phyloP scores from a whole-genome alignment of 2,888 invertebrate genomes.

The Lacanobia wlatinum region DNA sequence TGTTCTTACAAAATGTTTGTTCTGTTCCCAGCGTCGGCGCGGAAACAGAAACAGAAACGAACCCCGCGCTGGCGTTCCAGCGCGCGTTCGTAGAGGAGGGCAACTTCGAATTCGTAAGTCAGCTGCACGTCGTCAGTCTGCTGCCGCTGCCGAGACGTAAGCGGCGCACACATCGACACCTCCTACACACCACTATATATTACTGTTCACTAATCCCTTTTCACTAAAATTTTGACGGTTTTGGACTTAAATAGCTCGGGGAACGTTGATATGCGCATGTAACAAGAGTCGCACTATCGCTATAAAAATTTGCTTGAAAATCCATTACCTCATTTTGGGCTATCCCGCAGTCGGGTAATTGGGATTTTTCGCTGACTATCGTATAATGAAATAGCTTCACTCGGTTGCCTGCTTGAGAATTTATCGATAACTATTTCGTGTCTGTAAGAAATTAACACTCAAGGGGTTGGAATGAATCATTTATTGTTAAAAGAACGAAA shows the following conservation, averaged over 20 bases:
- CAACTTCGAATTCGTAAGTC: conserved; percentile 90
- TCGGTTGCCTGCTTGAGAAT: background rate
- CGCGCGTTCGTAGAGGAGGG: conserved; percentile 85
- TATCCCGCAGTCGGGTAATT: too few relatives aligned
- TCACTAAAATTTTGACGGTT: conserved; percentile 18
- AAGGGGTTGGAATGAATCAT: too few relatives aligned
- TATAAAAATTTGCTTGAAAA: too few relatives aligned
- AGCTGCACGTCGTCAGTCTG: conserved; percentile 87
- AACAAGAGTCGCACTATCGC: too few relatives aligned
- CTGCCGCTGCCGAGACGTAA: conserved; percentile 73
- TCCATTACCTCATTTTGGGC: too few relatives aligned
- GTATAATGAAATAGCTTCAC: background rate
- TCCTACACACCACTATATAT: background rate
- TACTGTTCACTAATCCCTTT: conserved; percentile 36
- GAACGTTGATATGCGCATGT: background rate
- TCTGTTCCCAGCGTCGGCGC: conserved; percentile 63
- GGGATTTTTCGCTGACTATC: too few relatives aligned
- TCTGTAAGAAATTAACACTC: background rate
- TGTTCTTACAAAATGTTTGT: too few relatives aligned
- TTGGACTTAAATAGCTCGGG: background rate
- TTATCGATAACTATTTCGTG: background rate
- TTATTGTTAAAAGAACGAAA: too few relatives aligned
- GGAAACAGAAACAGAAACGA: conserved; percentile 58
- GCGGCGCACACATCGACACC: conserved; percentile 42
- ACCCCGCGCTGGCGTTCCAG: conserved; percentile 72